Evolutionary conservation across 1,140 invertebrate genomes (phyloP), one percentile per base, ranked within the genome.

Genomic region (Diprion similis): DNA sequence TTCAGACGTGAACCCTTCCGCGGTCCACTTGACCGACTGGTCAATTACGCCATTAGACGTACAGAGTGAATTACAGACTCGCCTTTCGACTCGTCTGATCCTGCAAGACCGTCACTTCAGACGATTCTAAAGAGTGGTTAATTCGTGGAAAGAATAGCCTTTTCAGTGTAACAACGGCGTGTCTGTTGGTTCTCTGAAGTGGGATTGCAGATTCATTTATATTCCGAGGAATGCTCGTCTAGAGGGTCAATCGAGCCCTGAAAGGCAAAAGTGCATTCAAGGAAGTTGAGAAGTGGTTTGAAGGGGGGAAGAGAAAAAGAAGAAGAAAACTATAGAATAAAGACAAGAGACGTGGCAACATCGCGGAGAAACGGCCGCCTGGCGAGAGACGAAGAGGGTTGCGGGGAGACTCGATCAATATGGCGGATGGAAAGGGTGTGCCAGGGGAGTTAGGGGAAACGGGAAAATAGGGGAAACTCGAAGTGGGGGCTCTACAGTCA

Each of bases 351-450:
- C 71, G 66, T 73, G 79, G 79, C 79, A 80, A 80, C 78, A 73
- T 66, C 72, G 78, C 67, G 67, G 24, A 64, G 74, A 72, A 47
- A 74, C 72, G 73, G 77, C 70, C 45, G 67, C 74, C 67, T 66
- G 74, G 66, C 67, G 70, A 71, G 64, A 68, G 74, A 71, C n/a
- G 71, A 73, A 68, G 72, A 66, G 77, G 59, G 74, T 46, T 65
- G 73, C 70, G 64, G 76, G 77, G 79, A 72, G n/a, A 70, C 73
- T 76, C 82, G 84, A 85, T 85, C 84, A 84, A 85, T 85, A 85
- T 85, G 79, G 79, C 68, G 79, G 78, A 71, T 78, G 77, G 83
- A 74, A 82, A 82, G 80, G 81, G 81, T 80, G 81, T 83, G 82
- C 80, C 82, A 82, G 77, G 78, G 79, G 78, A 68, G 75, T 1